These are phyloP conservation scores for Anser brachyrhynchus DNA, from an alignment of 2,113 vertebrate species.

Conservation along the genomic window DNA sequence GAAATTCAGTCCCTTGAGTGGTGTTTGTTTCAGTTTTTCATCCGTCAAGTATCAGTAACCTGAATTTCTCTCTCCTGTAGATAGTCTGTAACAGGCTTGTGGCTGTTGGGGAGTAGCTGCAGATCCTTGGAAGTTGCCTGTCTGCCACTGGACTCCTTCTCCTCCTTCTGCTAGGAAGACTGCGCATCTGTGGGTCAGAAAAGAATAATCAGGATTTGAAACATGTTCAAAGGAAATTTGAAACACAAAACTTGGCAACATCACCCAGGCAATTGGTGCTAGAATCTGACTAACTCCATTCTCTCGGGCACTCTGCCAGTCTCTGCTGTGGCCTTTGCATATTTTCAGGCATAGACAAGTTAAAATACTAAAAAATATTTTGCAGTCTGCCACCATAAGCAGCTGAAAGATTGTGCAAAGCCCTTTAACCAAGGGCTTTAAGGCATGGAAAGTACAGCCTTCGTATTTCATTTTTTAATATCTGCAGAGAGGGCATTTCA, in stretches of 20 bases:
- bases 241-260: slow-evolving; percentile 52
- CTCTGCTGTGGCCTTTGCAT: slow-evolving; percentile 53
- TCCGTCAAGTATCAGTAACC: neutral
- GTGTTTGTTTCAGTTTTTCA: neutral
- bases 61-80: neutral
- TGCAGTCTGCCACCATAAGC: slow-evolving; percentile 16
- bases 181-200: slow-evolving; percentile 53
- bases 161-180: slow-evolving; percentile 1
- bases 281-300: slow-evolving; percentile 54
- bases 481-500: neutral
- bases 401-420: neutral
- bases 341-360: slow-evolving; percentile 59
- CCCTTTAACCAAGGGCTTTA: neutral
- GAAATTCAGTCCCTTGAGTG: neutral
- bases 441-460: neutral
- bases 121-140: neutral
- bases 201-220: slow-evolving; percentile 48
- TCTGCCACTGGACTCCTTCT: neutral
- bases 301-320: neutral
- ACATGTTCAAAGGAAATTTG: slow-evolving; percentile 54
- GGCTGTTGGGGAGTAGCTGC: neutral
- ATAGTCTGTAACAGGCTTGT: neutral
- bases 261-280: slow-evolving; percentile 36
- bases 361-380: slow-evolving; percentile 64
- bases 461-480: neutral